Percentiles rank a stretch among this genome's conserved stretches.
Conservation (phyloP, 2,888 invertebrate species). For the Patella caerulea region DNA sequence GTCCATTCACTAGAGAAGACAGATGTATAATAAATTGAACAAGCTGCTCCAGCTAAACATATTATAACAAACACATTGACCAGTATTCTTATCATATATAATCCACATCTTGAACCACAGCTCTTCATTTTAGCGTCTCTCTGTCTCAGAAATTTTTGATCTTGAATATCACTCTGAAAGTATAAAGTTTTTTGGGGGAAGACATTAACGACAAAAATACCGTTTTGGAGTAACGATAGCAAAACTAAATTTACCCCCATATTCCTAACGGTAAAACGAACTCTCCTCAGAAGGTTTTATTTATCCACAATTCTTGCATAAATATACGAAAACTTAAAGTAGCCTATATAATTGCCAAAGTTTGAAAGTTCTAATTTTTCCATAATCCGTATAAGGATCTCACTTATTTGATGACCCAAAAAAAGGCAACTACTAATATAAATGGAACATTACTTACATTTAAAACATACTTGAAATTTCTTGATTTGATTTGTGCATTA, state of each 20-base stretch:
- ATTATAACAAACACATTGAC: slow-evolving; percentile 81
- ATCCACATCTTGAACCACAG: slow-evolving; percentile 76
- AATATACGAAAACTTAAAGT: too few species aligned
- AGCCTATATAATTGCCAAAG: too few species aligned
- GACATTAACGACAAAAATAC: too few species aligned
- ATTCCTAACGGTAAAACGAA: too few species aligned
- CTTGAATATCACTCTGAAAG: slow-evolving; percentile 53
- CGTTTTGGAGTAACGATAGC: too few species aligned
- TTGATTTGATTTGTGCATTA: slow-evolving; percentile 84
- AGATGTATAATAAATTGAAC: slow-evolving; percentile 63
- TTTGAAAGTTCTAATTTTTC: too few species aligned
- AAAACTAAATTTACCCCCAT: too few species aligned
- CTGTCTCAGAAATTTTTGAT: slow-evolving; percentile 42
- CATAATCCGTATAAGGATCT: too few species aligned
- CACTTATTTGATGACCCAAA: too few species aligned
- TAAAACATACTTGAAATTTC: slow-evolving; percentile 78
- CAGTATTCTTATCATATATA: slow-evolving; percentile 79
- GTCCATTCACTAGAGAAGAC: slow-evolving; percentile 39
- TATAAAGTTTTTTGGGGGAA: background rate
- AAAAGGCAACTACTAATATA: too few species aligned
- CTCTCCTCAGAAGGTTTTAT: too few species aligned
- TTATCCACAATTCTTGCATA: too few species aligned
- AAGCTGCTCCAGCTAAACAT: slow-evolving; percentile 75
- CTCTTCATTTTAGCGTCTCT: slow-evolving; percentile 58
- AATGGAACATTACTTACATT: slow-evolving; percentile 38